These are phyloP conservation scores for Phrynosoma platyrhinos DNA, from an alignment of 2,113 vertebrate species.

Conservation along the genomic window DNA sequence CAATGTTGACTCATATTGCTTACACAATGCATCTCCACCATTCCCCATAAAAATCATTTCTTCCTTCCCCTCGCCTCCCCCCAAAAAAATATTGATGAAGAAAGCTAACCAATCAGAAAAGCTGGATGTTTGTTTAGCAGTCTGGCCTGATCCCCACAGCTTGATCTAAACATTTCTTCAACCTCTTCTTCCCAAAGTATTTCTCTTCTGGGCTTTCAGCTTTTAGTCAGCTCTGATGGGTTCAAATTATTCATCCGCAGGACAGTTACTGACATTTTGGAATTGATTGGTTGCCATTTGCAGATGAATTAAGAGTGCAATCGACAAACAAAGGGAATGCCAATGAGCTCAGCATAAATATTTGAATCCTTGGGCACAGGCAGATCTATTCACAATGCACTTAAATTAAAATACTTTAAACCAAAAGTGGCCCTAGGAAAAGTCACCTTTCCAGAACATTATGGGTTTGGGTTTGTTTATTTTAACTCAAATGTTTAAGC, in stretches of 20 bases:
- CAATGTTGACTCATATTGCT: background rate
- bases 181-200: background rate
- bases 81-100: background rate
- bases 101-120: background rate
- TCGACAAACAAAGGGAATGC: constrained; percentile 17
- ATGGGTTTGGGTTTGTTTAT: too few species aligned
- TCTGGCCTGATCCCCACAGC: background rate
- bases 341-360: background rate
- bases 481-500: background rate
- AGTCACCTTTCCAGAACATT: background rate
- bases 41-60: background rate
- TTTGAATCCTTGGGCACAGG: background rate
- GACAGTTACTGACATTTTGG: constrained; percentile 6
- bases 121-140: background rate
- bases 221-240: background rate
- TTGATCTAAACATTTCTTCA: background rate
- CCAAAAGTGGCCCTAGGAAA: background rate
- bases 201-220: background rate
- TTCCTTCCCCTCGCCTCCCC: background rate
- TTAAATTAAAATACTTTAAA: background rate
- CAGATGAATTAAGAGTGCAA: constrained; percentile 13
- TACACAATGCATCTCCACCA: background rate
- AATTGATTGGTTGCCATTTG: constrained; percentile 15
- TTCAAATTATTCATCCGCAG: constrained; percentile 4
- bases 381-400: background rate